Percentiles rank a stretch among this genome's conserved stretches.
phyloP scores from a whole-genome alignment of 2,888 invertebrate genomes.

The Bimastos eiseni region DNA sequence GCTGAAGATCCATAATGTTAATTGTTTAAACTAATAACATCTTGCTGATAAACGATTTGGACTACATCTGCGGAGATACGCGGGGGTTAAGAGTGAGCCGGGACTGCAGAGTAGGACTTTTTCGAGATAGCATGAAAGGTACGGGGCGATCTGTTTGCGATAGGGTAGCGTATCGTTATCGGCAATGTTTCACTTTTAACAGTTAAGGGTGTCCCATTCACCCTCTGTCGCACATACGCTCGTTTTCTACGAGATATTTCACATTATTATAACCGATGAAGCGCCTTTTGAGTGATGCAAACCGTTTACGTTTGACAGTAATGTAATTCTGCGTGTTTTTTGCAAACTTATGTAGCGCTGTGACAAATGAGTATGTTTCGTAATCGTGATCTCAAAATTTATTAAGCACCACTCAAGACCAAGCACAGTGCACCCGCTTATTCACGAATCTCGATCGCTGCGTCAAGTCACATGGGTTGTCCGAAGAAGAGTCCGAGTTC shows the following conservation, averaged over 20 bases:
- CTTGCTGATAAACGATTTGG: not conserved
- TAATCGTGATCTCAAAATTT: too few species aligned
- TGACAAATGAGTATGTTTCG: too few species aligned
- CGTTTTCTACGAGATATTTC: not conserved
- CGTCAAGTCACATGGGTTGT: too few species aligned
- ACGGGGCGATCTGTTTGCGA: not conserved
- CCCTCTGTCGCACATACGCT: too few species aligned
- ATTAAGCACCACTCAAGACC: too few species aligned
- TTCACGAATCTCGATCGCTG: too few species aligned
- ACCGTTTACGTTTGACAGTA: not conserved
- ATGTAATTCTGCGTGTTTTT: not conserved
- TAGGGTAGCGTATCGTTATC: too few species aligned
- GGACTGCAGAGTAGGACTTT: not conserved
- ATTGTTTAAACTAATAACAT: not conserved
- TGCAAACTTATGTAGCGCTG: not conserved
- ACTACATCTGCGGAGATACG: not conserved
- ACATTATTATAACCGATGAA: not conserved
- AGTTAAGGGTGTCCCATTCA: too few species aligned
- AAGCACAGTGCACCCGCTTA: too few species aligned
- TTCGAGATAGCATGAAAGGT: not conserved
- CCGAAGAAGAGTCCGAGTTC: too few species aligned
- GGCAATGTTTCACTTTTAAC: too few species aligned
- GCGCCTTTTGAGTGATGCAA: not conserved
- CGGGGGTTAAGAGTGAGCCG: not conserved
- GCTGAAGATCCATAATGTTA: not conserved